These are phyloP conservation scores for Darevskia mixta DNA, from an alignment of 2,797 vertebrate genomes.

Conservation along the genomic window DNA sequence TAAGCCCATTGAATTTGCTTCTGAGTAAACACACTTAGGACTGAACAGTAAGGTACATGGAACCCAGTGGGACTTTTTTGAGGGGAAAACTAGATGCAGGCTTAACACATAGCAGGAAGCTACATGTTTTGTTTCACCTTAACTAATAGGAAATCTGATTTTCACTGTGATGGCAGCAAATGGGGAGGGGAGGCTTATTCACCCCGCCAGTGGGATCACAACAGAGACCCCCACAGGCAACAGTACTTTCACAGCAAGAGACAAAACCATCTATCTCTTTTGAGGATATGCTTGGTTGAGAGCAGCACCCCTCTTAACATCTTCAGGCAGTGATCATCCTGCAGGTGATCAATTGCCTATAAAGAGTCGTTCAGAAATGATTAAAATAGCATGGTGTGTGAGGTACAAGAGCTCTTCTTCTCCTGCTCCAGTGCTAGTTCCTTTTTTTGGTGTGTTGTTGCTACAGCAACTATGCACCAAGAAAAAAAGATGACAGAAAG, in stretches of 20 bases:
- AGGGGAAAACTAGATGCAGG: too few relatives aligned
- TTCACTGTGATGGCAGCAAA: too few relatives aligned
- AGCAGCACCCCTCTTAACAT: conserved; percentile 8
- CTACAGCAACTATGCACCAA: conserved; percentile 76
- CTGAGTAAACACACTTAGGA: background rate
- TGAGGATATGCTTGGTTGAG: background rate
- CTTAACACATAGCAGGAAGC: too few relatives aligned
- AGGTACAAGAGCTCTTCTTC: conserved; percentile 64
- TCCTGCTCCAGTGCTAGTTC: conserved; percentile 64
- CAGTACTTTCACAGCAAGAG: background rate
- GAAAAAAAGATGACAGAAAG: conserved; percentile 77
- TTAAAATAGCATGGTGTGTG: conserved; percentile 58
- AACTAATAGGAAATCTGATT: too few relatives aligned
- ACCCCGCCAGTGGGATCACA: too few relatives aligned
- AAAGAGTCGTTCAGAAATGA: conserved; percentile 59
- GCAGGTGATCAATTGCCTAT: background rate
- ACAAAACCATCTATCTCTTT: background rate
- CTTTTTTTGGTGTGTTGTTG: conserved; percentile 75
- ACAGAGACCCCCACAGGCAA: background rate
- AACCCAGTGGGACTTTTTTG: background rate
- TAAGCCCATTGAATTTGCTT: background rate
- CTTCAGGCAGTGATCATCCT: background rate
- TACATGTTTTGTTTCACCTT: too few relatives aligned
- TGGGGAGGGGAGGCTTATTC: too few relatives aligned
- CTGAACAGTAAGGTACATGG: background rate